A percentile compares a stretch with the other conserved stretches of the same genome.
These are phyloP conservation scores for Drosophila fungiperda DNA, from an alignment of 2,888 invertebrate genomes.

Conservation along the genomic window DNA sequence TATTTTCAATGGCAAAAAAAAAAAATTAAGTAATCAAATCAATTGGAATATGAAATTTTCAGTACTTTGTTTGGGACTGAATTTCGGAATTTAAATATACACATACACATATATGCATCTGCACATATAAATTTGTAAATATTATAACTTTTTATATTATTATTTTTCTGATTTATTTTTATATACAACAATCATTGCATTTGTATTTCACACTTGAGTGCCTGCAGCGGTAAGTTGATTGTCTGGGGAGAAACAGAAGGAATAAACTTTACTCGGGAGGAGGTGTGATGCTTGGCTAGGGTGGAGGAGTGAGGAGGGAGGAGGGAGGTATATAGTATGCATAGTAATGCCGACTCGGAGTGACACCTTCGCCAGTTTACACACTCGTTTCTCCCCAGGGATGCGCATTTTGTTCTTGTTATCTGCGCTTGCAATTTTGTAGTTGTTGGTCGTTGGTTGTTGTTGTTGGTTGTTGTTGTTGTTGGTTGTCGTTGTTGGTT, in stretches of 20 bases:
- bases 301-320: not conserved
- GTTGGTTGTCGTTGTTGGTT: constrained; percentile 20
- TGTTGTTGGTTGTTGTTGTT: not conserved
- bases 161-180: constrained; percentile 21
- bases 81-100: too few relatives aligned
- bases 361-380: constrained; percentile 62
- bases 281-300: not conserved
- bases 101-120: not conserved
- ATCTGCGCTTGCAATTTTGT: constrained; percentile 37
- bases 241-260: not conserved
- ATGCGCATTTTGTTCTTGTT: constrained; percentile 37
- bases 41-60: not conserved
- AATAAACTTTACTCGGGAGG: not conserved
- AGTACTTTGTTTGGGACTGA: not conserved
- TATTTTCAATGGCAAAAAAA: not conserved
- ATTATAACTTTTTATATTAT: too few relatives aligned
- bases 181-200: constrained; percentile 34
- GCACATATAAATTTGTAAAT: not conserved
- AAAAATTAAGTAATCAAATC: not conserved
- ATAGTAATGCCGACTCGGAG: constrained; percentile 19
- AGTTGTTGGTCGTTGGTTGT: constrained; percentile 16
- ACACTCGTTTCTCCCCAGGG: constrained; percentile 32
- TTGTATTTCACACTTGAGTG: constrained; percentile 61
- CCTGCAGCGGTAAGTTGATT: constrained; percentile 29
- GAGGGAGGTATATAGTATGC: not conserved